Evolutionary conservation across 1,140 invertebrate species (phyloP), one percentile per base, ranked within the genome.

Genomic region (Tribolium madens): DNA sequence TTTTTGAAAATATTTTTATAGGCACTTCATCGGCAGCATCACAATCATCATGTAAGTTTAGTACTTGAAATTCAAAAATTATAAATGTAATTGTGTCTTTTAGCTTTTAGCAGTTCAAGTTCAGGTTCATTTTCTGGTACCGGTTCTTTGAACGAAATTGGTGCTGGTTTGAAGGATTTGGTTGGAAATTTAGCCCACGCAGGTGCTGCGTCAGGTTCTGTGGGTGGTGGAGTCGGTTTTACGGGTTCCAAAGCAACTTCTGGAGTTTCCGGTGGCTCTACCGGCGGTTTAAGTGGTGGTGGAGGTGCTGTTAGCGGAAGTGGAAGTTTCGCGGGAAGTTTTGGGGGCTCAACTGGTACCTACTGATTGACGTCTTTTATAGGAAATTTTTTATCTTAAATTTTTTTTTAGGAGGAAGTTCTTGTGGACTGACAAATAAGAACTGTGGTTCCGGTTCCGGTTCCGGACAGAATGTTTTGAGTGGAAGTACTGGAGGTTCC

Each of bases 31-130:
- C 71, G 33, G 17, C 71, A 6, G 48, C 50, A 10, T 73, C 71
- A 0, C 71, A 73, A n/a, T 73, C 70, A 6, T 72, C 70, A 7
- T 72, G 70, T 72, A 52, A 50, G 70, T 72, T 47, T 47, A 17
- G 10, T 71, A 2, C 47, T 36, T 46, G 13, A 2, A 15, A 14
- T 42, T 26, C 17, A 5, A 21, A 7, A 14, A 14, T 7, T 71
- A 42, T 10, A 42, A 31, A n/a, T n/a, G n/a, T 18, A 10, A 14
- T 18, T 47, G 21, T 48, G 0, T 26, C 7, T 33, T n/a, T 36
- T 36, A 73, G 71, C 71, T 15, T 15, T n/a, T 10, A 73, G 71
- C 21, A 73, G 71, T 73, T 73, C 71, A 73, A 73, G 71, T 73
- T 73, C 71, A 2, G 50, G 46, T n/a, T 52, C 71, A n/a, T 52